A percentile compares a stretch with the other conserved stretches of the same genome.
Conservation (phyloP, 2,113 vertebrate species). For the Podarcis raffonei region DNA sequence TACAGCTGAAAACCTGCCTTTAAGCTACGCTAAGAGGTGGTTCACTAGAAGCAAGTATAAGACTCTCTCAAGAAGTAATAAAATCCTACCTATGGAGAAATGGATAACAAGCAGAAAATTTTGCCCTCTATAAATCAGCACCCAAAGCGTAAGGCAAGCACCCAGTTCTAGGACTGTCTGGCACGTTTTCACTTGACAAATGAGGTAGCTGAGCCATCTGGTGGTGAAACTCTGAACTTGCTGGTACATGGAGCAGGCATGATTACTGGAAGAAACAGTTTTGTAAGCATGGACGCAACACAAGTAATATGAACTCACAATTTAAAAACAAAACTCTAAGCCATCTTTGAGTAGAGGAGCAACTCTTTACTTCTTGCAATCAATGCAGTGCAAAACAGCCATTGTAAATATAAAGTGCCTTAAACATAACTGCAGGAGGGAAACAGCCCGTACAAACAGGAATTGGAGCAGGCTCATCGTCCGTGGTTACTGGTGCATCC, state of each 20-base stretch:
- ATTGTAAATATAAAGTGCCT: neutral
- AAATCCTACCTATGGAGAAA: neutral
- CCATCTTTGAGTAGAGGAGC: neutral
- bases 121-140: neutral
- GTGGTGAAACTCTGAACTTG: neutral
- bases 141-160: neutral
- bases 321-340: neutral
- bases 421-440: neutral
- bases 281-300: too few relatives aligned
- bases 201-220: constrained; percentile 12
- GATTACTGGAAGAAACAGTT: neutral
- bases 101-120: neutral
- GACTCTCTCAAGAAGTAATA: neutral
- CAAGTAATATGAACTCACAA: neutral
- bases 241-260: neutral
- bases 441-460: neutral
- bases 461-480: neutral
- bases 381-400: neutral
- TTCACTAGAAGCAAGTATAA: neutral
- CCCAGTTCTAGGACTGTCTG: neutral
- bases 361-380: neutral
- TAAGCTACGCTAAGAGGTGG: neutral
- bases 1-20: neutral
- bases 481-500: neutral
- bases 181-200: neutral